Percentiles rank a stretch among this genome's conserved stretches.
These are phyloP conservation scores for Phymorhynchus buccinoides DNA, from an alignment of 1,140 invertebrate genomes.

Conservation along the genomic window DNA sequence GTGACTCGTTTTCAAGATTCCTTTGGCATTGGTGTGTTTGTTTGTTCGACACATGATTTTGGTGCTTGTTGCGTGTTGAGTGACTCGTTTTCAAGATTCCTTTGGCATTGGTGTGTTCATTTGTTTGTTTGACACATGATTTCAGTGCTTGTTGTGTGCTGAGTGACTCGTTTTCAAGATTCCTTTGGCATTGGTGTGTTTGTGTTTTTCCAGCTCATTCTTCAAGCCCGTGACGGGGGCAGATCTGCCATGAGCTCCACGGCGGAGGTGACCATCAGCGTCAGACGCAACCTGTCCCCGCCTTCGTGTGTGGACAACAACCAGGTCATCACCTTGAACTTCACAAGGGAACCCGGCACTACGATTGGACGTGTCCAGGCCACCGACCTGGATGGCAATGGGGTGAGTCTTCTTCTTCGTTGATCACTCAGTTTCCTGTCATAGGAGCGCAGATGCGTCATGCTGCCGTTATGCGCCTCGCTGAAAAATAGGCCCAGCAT, in stretches of 20 bases:
- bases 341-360: not conserved
- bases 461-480: too few relatives aligned
- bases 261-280: slow-evolving; percentile 52
- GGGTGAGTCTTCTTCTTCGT: too few relatives aligned
- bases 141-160: too few relatives aligned
- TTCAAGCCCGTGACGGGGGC: slow-evolving; percentile 56
- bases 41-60: too few relatives aligned
- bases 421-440: too few relatives aligned
- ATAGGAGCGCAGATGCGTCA: too few relatives aligned
- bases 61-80: too few relatives aligned
- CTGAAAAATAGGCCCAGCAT: too few relatives aligned
- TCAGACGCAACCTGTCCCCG: slow-evolving; percentile 66
- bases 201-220: slow-evolving; percentile 46
- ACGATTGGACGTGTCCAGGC: slow-evolving; percentile 19
- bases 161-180: not conserved
- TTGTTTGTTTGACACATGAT: too few relatives aligned
- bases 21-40: too few relatives aligned
- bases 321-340: slow-evolving; percentile 38
- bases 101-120: not conserved
- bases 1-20: too few relatives aligned
- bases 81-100: too few relatives aligned
- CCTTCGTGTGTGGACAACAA: slow-evolving; percentile 81
- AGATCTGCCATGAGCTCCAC: slow-evolving; percentile 47
- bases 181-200: not conserved
- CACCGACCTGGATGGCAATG: not conserved